These are phyloP conservation scores for Acrobasis repandana DNA, from an alignment of 2,888 invertebrate genomes.

Conservation along the genomic window DNA sequence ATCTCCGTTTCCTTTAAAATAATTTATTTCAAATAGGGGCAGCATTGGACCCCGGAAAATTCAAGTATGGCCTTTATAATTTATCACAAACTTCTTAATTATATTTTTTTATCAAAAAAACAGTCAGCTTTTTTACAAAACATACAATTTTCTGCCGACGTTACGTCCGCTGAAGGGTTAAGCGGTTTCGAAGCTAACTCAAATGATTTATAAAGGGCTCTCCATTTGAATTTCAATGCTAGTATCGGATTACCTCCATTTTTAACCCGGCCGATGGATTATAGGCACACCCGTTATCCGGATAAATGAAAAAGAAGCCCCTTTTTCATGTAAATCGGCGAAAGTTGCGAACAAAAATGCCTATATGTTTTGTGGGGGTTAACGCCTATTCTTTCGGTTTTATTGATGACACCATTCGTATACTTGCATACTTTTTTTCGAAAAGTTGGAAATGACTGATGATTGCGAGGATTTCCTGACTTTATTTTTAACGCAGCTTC, in stretches of 20 bases:
- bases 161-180: constrained; percentile 44
- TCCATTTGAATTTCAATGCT: constrained; percentile 75
- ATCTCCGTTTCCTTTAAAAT: too few species aligned
- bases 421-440: constrained; percentile 17
- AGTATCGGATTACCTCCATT: constrained; percentile 62
- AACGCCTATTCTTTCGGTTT: constrained; percentile 11
- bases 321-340: constrained; percentile 39
- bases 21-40: too few species aligned
- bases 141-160: constrained; percentile 6
- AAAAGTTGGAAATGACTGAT: constrained; percentile 25
- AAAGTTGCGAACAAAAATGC: constrained; percentile 25
- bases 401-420: constrained; percentile 17
- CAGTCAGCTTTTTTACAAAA: neutral
- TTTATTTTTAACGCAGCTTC: neutral
- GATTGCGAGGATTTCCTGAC: neutral
- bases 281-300: constrained; percentile 34
- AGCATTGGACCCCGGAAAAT: too few species aligned
- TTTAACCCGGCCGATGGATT: constrained; percentile 41
- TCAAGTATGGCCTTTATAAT: too few species aligned
- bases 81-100: too few species aligned
- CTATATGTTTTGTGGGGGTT: constrained; percentile 12
- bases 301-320: constrained; percentile 32
- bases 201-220: constrained; percentile 75
- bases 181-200: constrained; percentile 59
- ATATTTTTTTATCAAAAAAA: neutral